Percentiles rank a stretch among this genome's conserved stretches.
Evolutionary conservation across 2,888 invertebrate genomes (phyloP).

Genomic region (Oligia latruncula): DNA sequence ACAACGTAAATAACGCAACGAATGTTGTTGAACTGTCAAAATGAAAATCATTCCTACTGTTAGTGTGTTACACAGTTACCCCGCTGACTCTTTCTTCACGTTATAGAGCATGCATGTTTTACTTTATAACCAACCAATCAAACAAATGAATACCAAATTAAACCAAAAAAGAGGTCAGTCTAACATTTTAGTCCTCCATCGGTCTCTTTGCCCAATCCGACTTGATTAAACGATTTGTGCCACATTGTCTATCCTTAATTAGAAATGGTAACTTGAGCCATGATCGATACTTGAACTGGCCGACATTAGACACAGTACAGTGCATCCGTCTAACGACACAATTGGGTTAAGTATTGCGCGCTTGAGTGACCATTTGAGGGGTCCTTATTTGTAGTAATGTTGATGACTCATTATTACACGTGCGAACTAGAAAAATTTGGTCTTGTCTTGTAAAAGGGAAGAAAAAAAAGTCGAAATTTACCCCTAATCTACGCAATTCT

Average conservation of each 20-base stretch:
- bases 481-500: not conserved
- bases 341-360: constrained; percentile 57
- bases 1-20: no score
- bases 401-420: not conserved
- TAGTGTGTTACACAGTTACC: not conserved
- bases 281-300: constrained; percentile 71
- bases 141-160: constrained; percentile 7
- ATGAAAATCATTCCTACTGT: not conserved
- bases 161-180: constrained; percentile 64
- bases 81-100: not conserved
- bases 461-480: not conserved
- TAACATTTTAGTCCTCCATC: constrained; percentile 56
- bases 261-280: constrained; percentile 78
- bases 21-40: no score
- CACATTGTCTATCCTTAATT: constrained; percentile 74
- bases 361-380: constrained; percentile 23
- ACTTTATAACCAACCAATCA: not conserved
- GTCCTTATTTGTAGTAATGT: constrained; percentile 4
- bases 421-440: not conserved
- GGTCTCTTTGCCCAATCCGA: constrained; percentile 76
- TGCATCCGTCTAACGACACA: constrained; percentile 60
- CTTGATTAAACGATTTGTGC: constrained; percentile 74
- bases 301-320: constrained; percentile 62
- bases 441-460: not conserved
- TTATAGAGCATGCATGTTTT: not conserved